These are phyloP conservation scores for Pelecanus crispus DNA, from an alignment of 2,113 vertebrate species.

Conservation along the genomic window DNA sequence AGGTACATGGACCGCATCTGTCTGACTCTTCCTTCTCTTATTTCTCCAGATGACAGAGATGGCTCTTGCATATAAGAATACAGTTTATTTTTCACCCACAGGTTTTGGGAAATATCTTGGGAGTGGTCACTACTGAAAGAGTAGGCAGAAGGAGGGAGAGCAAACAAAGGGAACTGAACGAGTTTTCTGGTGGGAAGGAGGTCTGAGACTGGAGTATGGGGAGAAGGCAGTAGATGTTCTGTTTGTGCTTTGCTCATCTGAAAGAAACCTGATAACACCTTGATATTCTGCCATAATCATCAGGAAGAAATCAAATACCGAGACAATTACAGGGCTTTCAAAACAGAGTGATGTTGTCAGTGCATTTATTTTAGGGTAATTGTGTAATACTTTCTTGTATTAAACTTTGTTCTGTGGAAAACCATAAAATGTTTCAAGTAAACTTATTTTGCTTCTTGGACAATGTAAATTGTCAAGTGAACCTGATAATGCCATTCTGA, in stretches of 20 bases:
- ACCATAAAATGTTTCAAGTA: neutral
- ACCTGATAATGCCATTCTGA: neutral
- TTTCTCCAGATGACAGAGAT: neutral
- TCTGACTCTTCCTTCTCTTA: neutral
- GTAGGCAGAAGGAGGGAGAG: neutral
- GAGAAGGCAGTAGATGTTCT: neutral
- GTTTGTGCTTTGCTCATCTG: neutral
- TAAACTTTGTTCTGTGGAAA: neutral
- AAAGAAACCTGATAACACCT: neutral
- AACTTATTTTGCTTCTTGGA: neutral
- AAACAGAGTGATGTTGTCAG: neutral
- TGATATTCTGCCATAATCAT: neutral
- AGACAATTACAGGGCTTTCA: neutral
- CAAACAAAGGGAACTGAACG: neutral
- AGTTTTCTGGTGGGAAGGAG: neutral
- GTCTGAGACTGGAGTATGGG: neutral
- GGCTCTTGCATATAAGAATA: neutral
- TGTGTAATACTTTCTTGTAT: neutral
- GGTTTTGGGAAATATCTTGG: neutral
- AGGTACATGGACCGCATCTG: fast-evolving
- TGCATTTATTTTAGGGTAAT: neutral
- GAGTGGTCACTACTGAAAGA: neutral
- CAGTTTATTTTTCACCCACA: neutral
- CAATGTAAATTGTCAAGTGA: neutral
- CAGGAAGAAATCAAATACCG: neutral